A percentile compares a stretch with the other conserved stretches of the same genome.
Evolutionary conservation across 2,797 vertebrate genomes (phyloP).

Genomic region (Tokudaia muenninki): DNA sequence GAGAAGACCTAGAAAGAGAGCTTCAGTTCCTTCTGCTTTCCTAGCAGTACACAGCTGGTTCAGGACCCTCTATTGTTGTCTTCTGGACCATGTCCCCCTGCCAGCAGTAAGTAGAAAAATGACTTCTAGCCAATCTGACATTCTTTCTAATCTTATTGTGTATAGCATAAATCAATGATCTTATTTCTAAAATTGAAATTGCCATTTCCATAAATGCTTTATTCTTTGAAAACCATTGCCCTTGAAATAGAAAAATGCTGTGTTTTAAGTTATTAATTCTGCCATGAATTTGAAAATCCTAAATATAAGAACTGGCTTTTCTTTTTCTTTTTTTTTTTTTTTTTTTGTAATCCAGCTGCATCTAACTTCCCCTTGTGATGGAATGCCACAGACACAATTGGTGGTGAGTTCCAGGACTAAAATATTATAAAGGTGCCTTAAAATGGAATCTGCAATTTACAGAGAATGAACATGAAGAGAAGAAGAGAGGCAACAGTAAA

Average conservation of each 20-base stretch:
- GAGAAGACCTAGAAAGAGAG: background rate
- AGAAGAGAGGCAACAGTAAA: background rate
- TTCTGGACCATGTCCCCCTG: background rate
- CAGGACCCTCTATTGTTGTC: background rate
- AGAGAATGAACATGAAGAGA: background rate
- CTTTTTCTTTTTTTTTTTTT: background rate
- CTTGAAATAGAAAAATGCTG: slow-evolving; percentile 53
- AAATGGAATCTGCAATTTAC: slow-evolving; percentile 2
- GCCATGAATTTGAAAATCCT: slow-evolving; percentile 50
- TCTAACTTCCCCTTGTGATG: background rate
- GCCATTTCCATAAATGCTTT: slow-evolving; percentile 53
- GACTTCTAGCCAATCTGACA: background rate
- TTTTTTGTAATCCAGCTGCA: background rate
- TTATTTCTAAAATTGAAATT: slow-evolving; percentile 66
- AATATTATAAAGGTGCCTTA: slow-evolving; percentile 35
- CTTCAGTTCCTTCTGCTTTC: background rate
- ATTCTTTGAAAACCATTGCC: slow-evolving; percentile 57
- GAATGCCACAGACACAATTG: background rate
- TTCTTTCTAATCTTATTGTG: slow-evolving; percentile 61
- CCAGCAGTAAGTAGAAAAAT: slow-evolving; percentile 2
- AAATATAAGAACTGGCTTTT: slow-evolving; percentile 51
- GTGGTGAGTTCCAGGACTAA: slow-evolving; percentile 1
- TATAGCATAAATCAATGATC: slow-evolving; percentile 65
- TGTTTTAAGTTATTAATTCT: slow-evolving; percentile 55
- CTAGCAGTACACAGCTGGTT: background rate